Base-by-base conservation (phyloP, 1,140 invertebrate genomes). In the Parapsyche elsis region DNA sequence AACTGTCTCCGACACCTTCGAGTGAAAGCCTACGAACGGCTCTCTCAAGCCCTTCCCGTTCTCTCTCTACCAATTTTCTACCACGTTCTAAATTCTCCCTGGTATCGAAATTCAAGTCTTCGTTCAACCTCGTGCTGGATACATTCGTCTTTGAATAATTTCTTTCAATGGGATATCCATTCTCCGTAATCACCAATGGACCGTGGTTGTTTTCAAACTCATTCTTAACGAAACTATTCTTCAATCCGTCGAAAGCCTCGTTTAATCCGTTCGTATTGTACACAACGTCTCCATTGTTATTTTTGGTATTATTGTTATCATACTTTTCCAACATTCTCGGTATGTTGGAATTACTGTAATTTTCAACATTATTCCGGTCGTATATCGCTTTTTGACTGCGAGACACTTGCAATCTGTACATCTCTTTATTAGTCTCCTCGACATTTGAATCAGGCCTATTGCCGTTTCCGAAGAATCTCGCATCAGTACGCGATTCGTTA, bases 1-100 rank as follows among this genome's bases (percentile, higher is more conserved):
- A 91, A 83, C 90, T 94, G 82, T 94, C 93, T 0, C 92, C 93
- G 9, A 92, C 92, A 0, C 93, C 94, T 84, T 94, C 93, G n/a
- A 94, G 84, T 23, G 93, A 94, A 38, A 94, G 86, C 19, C 93
- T 88, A 71, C 93, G 86, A 61, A 83, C 78, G 7, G 78, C 82
- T 23, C 78, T 49, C 23, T 83, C 82, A 24, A 86, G 80, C 0
- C 71, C 64, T 1, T 87, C 86, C 45, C 86, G 81, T n/a, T 84
- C 84, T 77, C 86, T 88, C 19, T 89, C 87, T 73, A 87, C 86
- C 7, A 49, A n/a, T 9, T 73, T n/a, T n/a, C 71, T 45, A 19
- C 93, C 87, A 71, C 93, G 86, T 45, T 83, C 82, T 26, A 86
- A 80, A 5, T 38, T 59, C 4, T 87, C 86, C 59, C 85, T 80